Base-by-base conservation (phyloP, 2,888 invertebrate genomes). In the Isoperla grammatica region DNA sequence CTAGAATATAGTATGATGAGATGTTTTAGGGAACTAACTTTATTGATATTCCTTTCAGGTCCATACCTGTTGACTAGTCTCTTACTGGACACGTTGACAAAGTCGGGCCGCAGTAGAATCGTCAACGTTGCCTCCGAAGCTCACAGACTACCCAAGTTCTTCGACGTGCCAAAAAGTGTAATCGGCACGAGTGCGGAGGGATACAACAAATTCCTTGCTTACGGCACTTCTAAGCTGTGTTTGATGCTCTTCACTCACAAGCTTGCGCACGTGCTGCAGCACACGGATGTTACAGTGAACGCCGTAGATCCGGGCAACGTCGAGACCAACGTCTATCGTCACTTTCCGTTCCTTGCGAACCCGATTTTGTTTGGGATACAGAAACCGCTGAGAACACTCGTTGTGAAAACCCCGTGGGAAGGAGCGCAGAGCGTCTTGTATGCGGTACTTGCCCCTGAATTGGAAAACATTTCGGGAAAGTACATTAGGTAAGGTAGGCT, bases 51-150 rank as follows among this genome's bases (percentile, higher is more conserved):
- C n/a, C n/a, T n/a, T 69, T 58, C 64, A 75, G 75, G 75, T 13
- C 75, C 71, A 19, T 76, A 75, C 67, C 69, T 76, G 40, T 68
- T 80, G 56, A 79, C 79, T 13, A 74, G 78, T 63, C 71, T 75
- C 62, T 68, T 81, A 58, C 65, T 79, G 48, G 72, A 72, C 19
- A 68, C 72, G 13, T 65, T 80, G 59, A 72, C 73, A 60, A 69
- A 70, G 55, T 70, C 76, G 9, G 71, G 71, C 23, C 70, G 73
- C 43, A 71, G 74, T 40, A 70, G 79, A 43, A 76, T 81, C 60
- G 69, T 81, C 48, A 79, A 79, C 66, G 73, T 80, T 39, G 68
- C 73, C 12, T 77, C 76, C 9, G 73, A 75, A 65, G 74, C 74
- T 11, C 78, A 78, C 66, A 65, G 72, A 58, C 65, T 66, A 23